Evolutionary conservation across 2,113 vertebrate species (phyloP), one percentile per base, ranked within the genome.

Genomic region (Leuciscus idus): DNA sequence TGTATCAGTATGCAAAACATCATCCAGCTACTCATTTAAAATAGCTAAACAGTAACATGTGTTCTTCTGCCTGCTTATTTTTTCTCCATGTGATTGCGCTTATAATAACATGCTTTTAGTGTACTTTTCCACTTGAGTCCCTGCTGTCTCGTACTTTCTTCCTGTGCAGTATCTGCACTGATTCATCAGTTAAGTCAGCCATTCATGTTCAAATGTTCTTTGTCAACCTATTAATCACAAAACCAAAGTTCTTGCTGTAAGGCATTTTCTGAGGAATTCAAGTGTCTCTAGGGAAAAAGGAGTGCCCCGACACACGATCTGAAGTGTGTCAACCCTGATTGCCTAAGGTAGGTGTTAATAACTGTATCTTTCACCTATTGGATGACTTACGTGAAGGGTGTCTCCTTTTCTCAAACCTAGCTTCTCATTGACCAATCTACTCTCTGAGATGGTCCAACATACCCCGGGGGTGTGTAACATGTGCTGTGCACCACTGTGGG

Each of bases 271-370:
- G 1, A 46, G 23, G 5, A 82, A 66, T 75, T 52, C 75, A 72
- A 80, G 61, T 87, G 62, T 77, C 82, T 83, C 12, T 81, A 80
- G 57, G 85, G 87, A 85, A 87, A 89, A 85, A 76, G 76, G 50
- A 86, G 83, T 59, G 74, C 85, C 87, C 61, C 89, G 90, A 90
- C 85, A 93, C 88, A 73, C 61, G 90, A 94, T 90, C 80, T 13
- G 66, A 93, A 89, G 88, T 88, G 86, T 91, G 89, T 92, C 90
- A 92, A 91, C 81, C 66, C 84, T 87, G 89, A 73, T 83, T 80
- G 85, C 85, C 90, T 10, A 33, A 66, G 66, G 81, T 74, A 66
- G 84, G 88, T 85, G 84, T 76, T 84, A 66, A 83, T 85, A 84
- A 85, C 70, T 83, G 70, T 84, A 74, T 89, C 1, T 57, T 89